These are phyloP conservation scores for Papilio protenor DNA, from an alignment of 2,888 invertebrate genomes.

Conservation along the genomic window DNA sequence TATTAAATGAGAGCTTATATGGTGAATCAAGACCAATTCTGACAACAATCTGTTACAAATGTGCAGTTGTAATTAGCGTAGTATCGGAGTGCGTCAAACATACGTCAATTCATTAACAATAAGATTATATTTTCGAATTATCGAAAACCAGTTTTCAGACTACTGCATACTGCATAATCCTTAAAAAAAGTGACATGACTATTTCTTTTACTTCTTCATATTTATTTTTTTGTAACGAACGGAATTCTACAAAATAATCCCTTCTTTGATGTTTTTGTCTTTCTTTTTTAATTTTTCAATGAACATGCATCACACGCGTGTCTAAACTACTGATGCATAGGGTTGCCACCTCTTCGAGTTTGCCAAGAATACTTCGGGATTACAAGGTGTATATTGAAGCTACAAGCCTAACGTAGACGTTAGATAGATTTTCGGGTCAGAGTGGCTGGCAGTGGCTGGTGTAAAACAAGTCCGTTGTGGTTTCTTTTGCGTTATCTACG, in stretches of 20 bases:
- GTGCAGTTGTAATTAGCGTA: slow-evolving; percentile 20
- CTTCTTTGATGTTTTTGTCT: not conserved
- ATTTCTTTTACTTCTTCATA: not conserved
- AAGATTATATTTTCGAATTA: not conserved
- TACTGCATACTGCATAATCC: too few relatives aligned
- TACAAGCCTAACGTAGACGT: not conserved
- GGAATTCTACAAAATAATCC: not conserved
- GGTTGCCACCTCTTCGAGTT: not conserved
- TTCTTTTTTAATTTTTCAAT: not conserved
- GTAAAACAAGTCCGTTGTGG: not conserved
- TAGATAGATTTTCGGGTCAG: not conserved
- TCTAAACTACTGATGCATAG: not conserved
- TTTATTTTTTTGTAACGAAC: not conserved
- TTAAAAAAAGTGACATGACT: not conserved
- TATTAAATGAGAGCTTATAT: not conserved
- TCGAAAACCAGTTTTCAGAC: not conserved
- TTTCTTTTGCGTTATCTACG: not conserved
- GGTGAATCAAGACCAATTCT: not conserved
- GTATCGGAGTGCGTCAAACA: slow-evolving; percentile 20
- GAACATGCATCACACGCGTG: not conserved
- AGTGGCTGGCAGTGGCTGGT: not conserved
- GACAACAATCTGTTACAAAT: not conserved
- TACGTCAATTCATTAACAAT: slow-evolving; percentile 34
- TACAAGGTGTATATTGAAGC: not conserved
- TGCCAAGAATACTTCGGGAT: not conserved